phyloP scores from a whole-genome alignment of 2,113 vertebrate species.

The Brevimyrus niger region DNA sequence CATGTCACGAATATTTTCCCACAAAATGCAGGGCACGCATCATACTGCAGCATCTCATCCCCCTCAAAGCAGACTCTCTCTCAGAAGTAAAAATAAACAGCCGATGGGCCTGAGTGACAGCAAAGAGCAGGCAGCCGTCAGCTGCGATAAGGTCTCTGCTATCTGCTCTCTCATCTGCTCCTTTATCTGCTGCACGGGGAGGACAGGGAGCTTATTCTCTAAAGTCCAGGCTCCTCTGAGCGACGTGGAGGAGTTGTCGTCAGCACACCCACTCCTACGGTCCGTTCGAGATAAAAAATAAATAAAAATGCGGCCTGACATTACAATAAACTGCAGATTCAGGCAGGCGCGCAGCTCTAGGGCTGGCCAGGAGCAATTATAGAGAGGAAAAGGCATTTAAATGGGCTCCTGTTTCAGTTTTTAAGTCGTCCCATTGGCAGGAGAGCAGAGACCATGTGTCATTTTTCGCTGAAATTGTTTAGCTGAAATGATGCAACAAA shows the following conservation, averaged over 20 bases:
- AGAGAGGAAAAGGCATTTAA: not conserved
- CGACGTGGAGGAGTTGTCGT: not conserved
- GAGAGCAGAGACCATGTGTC: not conserved
- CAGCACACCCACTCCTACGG: not conserved
- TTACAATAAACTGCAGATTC: not conserved
- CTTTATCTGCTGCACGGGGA: not conserved
- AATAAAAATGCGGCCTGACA: not conserved
- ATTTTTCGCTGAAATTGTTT: not conserved
- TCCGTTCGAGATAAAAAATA: not conserved
- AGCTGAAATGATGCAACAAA: not conserved
- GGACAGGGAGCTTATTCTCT: not conserved
- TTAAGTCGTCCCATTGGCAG: not conserved
- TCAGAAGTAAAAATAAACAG: slow-evolving; percentile 6
- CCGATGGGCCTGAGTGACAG: not conserved
- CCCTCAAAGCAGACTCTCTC: not conserved
- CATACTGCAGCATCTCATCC: not conserved
- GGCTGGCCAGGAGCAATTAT: not conserved
- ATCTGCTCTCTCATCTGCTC: not conserved
- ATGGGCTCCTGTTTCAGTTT: not conserved
- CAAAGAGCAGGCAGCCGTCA: not conserved
- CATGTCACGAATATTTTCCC: not conserved
- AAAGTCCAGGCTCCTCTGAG: not conserved
- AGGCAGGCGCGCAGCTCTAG: not conserved
- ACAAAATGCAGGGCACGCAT: not conserved
- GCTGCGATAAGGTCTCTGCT: slow-evolving; percentile 1